These are phyloP conservation scores for Pollenia griseotomentosa DNA, from an alignment of 2,888 invertebrate species.

Conservation along the genomic window DNA sequence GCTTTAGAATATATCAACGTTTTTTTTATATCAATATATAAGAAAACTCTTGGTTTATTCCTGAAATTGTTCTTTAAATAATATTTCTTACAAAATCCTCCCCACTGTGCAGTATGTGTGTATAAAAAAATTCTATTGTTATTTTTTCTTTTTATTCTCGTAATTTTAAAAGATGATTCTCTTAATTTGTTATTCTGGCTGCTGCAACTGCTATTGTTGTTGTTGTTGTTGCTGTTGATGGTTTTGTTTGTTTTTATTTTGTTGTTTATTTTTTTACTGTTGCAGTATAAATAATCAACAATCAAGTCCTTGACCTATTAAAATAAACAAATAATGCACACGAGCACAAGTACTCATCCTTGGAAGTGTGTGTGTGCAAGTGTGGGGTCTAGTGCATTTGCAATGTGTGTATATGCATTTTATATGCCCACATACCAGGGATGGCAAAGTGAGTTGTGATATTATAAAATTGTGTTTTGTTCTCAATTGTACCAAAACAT, in stretches of 20 bases:
- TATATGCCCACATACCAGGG: not conserved
- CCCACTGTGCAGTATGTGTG: not conserved
- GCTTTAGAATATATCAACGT: too few relatives aligned
- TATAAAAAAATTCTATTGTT: not conserved
- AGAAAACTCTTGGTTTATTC: too few relatives aligned
- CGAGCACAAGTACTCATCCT: conserved; percentile 19
- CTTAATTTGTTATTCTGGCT: not conserved
- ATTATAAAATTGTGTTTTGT: too few relatives aligned
- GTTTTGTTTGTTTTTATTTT: conserved; percentile 13
- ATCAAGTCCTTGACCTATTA: conserved; percentile 73
- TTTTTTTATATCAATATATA: too few relatives aligned
- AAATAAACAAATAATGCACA: conserved; percentile 48
- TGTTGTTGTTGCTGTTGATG: conserved; percentile 17
- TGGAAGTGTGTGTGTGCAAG: not conserved
- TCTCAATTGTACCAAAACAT: too few relatives aligned
- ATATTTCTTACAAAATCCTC: not conserved
- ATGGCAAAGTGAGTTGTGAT: too few relatives aligned
- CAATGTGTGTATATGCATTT: not conserved
- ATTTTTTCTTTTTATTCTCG: not conserved
- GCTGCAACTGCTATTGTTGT: conserved; percentile 1
- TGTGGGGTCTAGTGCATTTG: conserved; percentile 20
- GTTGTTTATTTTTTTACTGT: conserved; percentile 31
- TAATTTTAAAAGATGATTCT: not conserved
- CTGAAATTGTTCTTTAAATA: not conserved
- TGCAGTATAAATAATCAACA: conserved; percentile 66